Conservation (phyloP, 2,888 invertebrate genomes). For the Brenthis ino region DNA sequence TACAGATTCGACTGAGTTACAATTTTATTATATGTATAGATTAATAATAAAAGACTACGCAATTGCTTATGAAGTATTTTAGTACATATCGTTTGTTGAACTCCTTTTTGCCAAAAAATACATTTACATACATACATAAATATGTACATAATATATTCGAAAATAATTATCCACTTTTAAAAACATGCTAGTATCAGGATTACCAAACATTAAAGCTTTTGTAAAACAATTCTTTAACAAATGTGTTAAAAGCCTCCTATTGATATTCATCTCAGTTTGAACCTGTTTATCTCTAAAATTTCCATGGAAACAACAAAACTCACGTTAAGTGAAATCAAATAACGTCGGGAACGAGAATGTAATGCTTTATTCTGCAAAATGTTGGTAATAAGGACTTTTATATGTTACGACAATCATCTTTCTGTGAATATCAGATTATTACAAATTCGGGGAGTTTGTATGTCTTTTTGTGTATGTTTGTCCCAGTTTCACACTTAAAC, state of each 20-base stretch:
- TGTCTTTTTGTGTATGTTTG: no score
- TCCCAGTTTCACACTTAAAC: no score
- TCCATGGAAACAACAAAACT: slow-evolving; percentile 18
- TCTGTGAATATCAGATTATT: no score
- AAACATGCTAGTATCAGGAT: background rate
- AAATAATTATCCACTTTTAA: background rate
- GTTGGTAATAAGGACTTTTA: slow-evolving; percentile 4
- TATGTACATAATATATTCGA: no score
- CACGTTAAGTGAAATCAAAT: slow-evolving; percentile 26
- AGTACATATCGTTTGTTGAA: background rate
- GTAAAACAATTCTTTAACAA: background rate
- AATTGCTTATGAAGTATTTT: no score
- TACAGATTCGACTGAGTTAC: no score
- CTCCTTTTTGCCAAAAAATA: background rate
- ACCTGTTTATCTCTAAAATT: slow-evolving; percentile 14
- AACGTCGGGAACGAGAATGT: slow-evolving; percentile 11
- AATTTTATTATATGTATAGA: no score
- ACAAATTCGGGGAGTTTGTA: no score
- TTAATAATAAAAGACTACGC: no score
- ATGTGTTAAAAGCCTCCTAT: background rate
- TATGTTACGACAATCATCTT: background rate
- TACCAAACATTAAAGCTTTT: background rate
- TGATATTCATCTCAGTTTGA: background rate
- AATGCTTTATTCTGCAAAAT: slow-evolving; percentile 4
- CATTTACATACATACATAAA: background rate